Percentiles rank a stretch among this genome's conserved stretches.
Evolutionary conservation across 2,797 vertebrate species (phyloP).

Genomic region (Sebastes itinus): DNA sequence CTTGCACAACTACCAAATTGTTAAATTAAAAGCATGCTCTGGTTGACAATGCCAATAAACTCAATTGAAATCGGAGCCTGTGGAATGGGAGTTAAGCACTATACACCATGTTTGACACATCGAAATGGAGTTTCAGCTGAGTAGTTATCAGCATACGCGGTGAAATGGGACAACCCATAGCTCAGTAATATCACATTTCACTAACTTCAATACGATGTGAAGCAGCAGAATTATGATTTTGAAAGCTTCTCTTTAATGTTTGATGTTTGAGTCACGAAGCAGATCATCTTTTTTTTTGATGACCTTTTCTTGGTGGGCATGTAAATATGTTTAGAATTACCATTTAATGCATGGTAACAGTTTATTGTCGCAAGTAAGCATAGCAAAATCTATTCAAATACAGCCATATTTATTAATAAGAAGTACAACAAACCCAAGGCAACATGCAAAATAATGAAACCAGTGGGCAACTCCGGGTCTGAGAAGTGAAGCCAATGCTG

Average conservation of each 20-base stretch:
- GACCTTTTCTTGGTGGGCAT: not conserved
- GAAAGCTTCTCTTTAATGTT: not conserved
- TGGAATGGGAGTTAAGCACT: not conserved
- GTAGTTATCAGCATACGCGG: not conserved
- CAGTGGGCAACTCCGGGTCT: too few relatives aligned
- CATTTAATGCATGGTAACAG: not conserved
- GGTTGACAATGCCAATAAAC: not conserved
- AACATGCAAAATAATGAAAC: not conserved
- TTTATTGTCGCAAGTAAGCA: not conserved
- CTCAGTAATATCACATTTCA: not conserved
- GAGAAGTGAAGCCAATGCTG: too few relatives aligned
- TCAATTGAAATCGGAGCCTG: conserved; percentile 8
- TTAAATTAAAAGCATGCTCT: conserved; percentile 13
- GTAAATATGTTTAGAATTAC: not conserved
- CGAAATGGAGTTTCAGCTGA: not conserved
- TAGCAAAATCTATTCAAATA: not conserved
- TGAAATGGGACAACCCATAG: not conserved
- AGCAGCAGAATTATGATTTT: not conserved
- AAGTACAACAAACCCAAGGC: not conserved
- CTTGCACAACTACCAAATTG: not conserved
- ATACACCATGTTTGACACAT: not conserved
- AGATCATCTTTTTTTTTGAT: not conserved
- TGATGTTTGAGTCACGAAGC: not conserved
- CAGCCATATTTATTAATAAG: not conserved
- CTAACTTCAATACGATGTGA: not conserved